phyloP scores from a whole-genome alignment of 2,888 invertebrate genomes.

The Acleris holmiana region DNA sequence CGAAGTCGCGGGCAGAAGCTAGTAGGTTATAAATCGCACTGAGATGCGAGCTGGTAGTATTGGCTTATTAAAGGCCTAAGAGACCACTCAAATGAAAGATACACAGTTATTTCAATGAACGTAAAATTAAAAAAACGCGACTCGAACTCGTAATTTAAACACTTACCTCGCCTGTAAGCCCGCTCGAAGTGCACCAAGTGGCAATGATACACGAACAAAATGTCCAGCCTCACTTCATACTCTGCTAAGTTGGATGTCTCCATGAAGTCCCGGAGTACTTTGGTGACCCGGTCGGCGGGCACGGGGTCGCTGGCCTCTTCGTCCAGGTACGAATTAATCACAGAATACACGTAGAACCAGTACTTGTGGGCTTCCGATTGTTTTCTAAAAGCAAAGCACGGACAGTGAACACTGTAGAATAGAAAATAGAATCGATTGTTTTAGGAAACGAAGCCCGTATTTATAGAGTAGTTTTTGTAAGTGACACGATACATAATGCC shows the following conservation, averaged over 20 bases:
- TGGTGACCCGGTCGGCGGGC: conserved; percentile 60
- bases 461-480: no score
- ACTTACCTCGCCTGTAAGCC: conserved; percentile 69
- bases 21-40: no score
- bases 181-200: conserved; percentile 87
- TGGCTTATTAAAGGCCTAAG: no score
- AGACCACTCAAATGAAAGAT: no score
- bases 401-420: background rate
- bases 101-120: no score
- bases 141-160: no score
- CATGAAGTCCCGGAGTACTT: conserved; percentile 91
- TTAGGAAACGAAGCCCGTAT: background rate
- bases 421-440: no score
- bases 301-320: conserved; percentile 49
- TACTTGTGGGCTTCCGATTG: conserved; percentile 90
- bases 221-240: conserved; percentile 90
- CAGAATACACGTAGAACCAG: conserved; percentile 95
- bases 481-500: no score
- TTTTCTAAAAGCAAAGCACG: conserved; percentile 72
- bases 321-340: conserved; percentile 86
- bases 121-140: no score
- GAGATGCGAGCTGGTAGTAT: no score
- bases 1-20: no score
- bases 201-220: conserved; percentile 92
- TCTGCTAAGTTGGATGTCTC: conserved; percentile 93